Percentiles rank a stretch among this genome's conserved stretches.
phyloP scores from a whole-genome alignment of 2,797 vertebrate species.

The Pteronotus mesoamericanus region DNA sequence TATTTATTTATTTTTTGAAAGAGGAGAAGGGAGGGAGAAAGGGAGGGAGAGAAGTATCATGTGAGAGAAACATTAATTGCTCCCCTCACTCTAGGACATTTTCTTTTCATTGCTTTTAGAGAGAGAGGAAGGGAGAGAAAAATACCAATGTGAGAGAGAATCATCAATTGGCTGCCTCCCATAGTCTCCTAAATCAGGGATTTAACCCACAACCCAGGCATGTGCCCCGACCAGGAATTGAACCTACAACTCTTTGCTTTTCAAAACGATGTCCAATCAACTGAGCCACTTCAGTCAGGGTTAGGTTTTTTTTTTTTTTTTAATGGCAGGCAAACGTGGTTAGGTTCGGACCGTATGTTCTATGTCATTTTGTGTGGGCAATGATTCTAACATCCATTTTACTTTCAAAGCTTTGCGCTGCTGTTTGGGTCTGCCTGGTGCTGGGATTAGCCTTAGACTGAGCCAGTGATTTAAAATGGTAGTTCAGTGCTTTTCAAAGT shows the following conservation, averaged over 20 bases:
- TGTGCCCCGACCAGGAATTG: not conserved
- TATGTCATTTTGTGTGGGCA: not conserved
- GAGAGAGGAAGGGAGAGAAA: not conserved
- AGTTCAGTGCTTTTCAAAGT: not conserved
- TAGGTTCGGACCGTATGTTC: not conserved
- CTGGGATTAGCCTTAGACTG: not conserved
- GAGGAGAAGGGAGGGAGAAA: no score
- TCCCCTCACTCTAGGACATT: no score
- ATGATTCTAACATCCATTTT: not conserved
- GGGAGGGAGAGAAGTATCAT: no score
- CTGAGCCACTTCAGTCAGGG: not conserved
- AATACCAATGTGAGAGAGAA: not conserved
- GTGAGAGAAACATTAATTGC: no score
- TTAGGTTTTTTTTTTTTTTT: not conserved
- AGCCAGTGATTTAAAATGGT: not conserved
- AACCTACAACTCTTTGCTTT: not conserved
- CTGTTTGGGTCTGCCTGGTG: not conserved
- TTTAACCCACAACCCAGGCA: no score
- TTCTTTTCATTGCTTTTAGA: no score
- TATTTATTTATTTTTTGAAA: no score
- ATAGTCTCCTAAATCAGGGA: not conserved
- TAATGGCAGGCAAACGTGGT: not conserved
- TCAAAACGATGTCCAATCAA: not conserved
- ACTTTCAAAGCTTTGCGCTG: not conserved
- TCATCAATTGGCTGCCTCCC: not conserved